Base-by-base conservation (phyloP, 1,140 invertebrate species). In the Galleria mellonella region DNA sequence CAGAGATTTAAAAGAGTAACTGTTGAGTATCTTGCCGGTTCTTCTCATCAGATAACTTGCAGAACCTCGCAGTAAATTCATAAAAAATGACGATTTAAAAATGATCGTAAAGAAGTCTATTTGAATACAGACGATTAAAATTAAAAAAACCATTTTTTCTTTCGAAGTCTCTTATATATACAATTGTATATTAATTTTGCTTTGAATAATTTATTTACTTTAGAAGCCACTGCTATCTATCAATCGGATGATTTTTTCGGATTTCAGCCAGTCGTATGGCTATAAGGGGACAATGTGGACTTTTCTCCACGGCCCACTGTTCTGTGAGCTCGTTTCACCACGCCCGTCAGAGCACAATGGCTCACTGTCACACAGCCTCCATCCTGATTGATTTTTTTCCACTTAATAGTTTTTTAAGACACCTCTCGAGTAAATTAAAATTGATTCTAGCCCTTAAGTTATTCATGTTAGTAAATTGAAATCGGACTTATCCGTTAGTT, bases 321-420 rank as follows among this genome's bases (percentile, higher is more conserved):
- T 63, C 67, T 70, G 58, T 72, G 54, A 60, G 40, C 53, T 33
- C 63, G 32, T 72, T 79, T 81, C 48, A 71, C 62, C 54, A 79
- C 72, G 81, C 61, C 69, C 65, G 72, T 83, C 78, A 50, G 11
- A 27, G 38, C 32, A 83, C 73, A 84, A 84, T 68, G 51, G 41
- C 10, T 31, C 14, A 58, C 76, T 84, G 81, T 83, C 81, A 83
- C 74, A 72, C 60, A 36, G 51, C 28, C 53, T 46, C 55, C 45
- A 54, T 74, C 81, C 71, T 81, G 74, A 81, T 83, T 75, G 76
- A 84, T 81, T 84, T 84, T 79, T 81, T 84, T 52, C 45, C 55
- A 32, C 55, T 17, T n/a, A 15, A 12, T 40, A 54, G 51, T 69
- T 76, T 77, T 73, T 68, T 36, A 50, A 54, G 47, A 68, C 49